Percentiles rank a stretch among this genome's conserved stretches.
Conservation (phyloP, 2,113 vertebrate species). For the Leucopsar rothschildi region DNA sequence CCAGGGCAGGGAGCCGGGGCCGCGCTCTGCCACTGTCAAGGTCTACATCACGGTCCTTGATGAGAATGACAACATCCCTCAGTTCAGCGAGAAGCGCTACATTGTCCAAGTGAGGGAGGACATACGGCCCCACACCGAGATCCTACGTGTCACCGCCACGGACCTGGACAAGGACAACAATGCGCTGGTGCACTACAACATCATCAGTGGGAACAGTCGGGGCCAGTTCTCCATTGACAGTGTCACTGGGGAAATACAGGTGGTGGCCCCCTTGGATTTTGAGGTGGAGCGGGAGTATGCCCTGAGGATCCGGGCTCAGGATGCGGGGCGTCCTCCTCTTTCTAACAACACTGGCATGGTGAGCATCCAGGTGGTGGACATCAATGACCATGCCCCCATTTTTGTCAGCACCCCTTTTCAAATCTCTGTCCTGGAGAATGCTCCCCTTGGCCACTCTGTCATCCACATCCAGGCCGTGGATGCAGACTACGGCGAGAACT, state of each 20-base stretch:
- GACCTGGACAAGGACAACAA: slow-evolving; percentile 95
- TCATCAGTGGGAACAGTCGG: slow-evolving; percentile 95
- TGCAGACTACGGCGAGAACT: slow-evolving; percentile 90
- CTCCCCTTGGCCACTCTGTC: slow-evolving; percentile 92
- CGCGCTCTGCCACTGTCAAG: slow-evolving; percentile 86
- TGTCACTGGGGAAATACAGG: slow-evolving; percentile 92
- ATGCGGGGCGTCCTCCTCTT: slow-evolving; percentile 90
- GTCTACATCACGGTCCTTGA: slow-evolving; percentile 95
- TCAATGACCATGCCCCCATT: slow-evolving; percentile 95
- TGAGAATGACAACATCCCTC: slow-evolving; percentile 95
- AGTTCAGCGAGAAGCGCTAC: slow-evolving; percentile 97
- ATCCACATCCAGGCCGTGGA: slow-evolving; percentile 98
- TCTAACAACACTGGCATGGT: slow-evolving; percentile 96
- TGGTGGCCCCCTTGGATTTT: slow-evolving; percentile 91
- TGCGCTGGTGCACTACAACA: slow-evolving; percentile 92
- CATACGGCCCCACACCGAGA: slow-evolving; percentile 87
- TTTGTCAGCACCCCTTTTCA: slow-evolving; percentile 98
- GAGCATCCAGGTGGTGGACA: slow-evolving; percentile 93
- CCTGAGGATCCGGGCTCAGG: slow-evolving; percentile 91
- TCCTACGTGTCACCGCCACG: slow-evolving; percentile 87
- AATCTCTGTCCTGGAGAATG: slow-evolving; percentile 91
- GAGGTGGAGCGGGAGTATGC: slow-evolving; percentile 93
- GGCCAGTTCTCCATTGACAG: slow-evolving; percentile 96
- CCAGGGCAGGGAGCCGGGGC: slow-evolving; percentile 91
- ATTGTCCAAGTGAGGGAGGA: slow-evolving; percentile 94